Evolutionary conservation across 2,113 vertebrate species (phyloP), one percentile per base, ranked within the genome.

Genomic region (Shinisaurus crocodilurus): DNA sequence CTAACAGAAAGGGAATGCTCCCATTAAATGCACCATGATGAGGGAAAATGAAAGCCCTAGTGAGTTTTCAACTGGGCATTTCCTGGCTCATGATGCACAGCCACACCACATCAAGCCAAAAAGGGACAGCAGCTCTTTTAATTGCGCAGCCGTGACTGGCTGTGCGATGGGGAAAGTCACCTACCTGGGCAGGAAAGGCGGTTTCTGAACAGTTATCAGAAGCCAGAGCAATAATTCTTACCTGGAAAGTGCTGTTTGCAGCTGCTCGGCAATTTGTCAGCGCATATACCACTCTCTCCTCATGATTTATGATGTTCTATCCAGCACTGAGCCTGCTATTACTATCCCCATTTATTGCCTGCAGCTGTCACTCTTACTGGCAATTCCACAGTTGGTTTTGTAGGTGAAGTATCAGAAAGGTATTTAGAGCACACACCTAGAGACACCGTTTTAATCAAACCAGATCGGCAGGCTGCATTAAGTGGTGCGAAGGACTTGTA

Each of bases 341-440:
- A 93, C 95, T 94, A 92, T 96, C 95, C 94, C 96, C 95, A 25
- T 97, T 97, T 97, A 97, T 95, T 97, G 96, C 96, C 97, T 96
- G 96, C 96, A 97, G 96, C 97, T 97, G 97, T 97, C 98, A 97
- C 89, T 96, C 93, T 97, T 94, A 90, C 93, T 92, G 92, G 90
- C 93, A 95, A 95, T 96, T 94, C 96, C 92, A 95, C 86, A 95
- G 94, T 95, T 94, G 92, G 92, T 96, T 96, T 90, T 97, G 94
- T 95, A 97, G 96, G 96, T 95, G 93, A 93, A 91, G 93, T 95
- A 97, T 96, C 96, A 96, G 93, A 96, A 95, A 96, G 93, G 93
- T 94, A 97, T 94, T 94, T 92, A 94, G 89, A 77, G n/a, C 2
- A 45, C 43, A 91, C 90, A 96, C 91, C 95, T 92, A 91, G 93